Evolutionary conservation across 1,140 invertebrate species (phyloP), one percentile per base, ranked within the genome.

Genomic region (Philaenus spumarius): DNA sequence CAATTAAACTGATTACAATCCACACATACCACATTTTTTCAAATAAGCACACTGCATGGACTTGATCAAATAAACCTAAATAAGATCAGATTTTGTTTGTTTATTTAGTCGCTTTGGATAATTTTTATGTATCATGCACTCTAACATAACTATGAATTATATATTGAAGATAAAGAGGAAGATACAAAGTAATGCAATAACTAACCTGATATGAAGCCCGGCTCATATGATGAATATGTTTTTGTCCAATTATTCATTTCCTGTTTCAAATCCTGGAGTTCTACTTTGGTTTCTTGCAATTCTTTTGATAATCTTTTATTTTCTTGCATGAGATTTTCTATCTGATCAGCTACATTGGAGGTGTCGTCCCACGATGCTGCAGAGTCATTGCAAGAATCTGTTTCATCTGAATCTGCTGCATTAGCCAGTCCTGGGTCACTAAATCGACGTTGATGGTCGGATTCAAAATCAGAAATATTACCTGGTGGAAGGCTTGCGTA

Each of bases 361-460:
- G 42, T 39, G 14, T 43, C 24, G 37, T 52, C 35, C 3, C 24
- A 56, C 20, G 50, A 50, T 26, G 54, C 52, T 30, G 19, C 40
- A 0, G 59, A 59, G n/a, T 55, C 14, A 11, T 55, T 50, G 19
- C 55, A 61, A n/a, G 15, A 34, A 22, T 24, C 51, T 11, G 53
- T 12, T 45, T 61, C 62, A 30, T 61, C 57, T 14, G 43, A 58
- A 22, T 55, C 59, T 39, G 46, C 46, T 34, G 35, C 52, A 17
- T 61, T 64, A 34, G 60, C 57, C 22, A 64, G 50, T 11, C 62
- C 62, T 5, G 62, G 62, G 56, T 64, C 62, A 55, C 62, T 64
- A 42, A 59, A 61, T 3, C 59, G 53, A 11, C 62, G 51, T 54
- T 64, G 60, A 3, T 58, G 57, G 23, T 64, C 60, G 22, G 55